phyloP scores from a whole-genome alignment of 2,797 vertebrate genomes.

The Sitta carolinensis region DNA sequence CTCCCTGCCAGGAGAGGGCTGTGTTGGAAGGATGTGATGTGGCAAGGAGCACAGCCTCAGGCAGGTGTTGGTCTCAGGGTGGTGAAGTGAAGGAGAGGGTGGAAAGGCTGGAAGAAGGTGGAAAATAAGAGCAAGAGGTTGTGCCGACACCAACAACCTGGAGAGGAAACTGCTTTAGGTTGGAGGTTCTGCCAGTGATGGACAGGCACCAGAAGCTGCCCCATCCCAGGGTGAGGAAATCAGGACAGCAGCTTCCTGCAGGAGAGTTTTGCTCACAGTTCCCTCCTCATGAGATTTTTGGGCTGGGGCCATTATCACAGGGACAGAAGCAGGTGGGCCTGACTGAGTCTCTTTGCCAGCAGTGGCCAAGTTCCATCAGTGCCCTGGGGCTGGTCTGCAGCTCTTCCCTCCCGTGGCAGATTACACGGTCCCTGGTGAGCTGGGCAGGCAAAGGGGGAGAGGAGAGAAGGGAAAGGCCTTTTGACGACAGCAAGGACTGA shows the following conservation, averaged over 20 bases:
- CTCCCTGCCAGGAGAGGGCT: not conserved
- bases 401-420: not conserved
- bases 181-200: not conserved
- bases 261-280: not conserved
- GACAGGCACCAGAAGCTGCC: not conserved
- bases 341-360: not conserved
- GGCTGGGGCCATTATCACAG: not conserved
- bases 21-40: conserved; percentile 41
- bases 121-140: not conserved
- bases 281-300: not conserved
- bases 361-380: not conserved
- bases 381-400: not conserved
- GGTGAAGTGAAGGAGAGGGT: not conserved
- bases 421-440: not conserved
- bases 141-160: not conserved
- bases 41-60: not conserved
- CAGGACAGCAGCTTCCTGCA: not conserved
- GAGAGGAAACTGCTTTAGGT: not conserved
- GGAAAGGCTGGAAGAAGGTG: not conserved
- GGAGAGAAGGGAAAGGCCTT: not conserved
- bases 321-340: not conserved
- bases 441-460: not conserved
- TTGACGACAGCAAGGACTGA: not conserved
- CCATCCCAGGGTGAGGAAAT: fast-evolving
- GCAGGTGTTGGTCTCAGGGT: not conserved